Conservation (phyloP, 2,888 invertebrate species). For the Drosophila diplacantha region DNA sequence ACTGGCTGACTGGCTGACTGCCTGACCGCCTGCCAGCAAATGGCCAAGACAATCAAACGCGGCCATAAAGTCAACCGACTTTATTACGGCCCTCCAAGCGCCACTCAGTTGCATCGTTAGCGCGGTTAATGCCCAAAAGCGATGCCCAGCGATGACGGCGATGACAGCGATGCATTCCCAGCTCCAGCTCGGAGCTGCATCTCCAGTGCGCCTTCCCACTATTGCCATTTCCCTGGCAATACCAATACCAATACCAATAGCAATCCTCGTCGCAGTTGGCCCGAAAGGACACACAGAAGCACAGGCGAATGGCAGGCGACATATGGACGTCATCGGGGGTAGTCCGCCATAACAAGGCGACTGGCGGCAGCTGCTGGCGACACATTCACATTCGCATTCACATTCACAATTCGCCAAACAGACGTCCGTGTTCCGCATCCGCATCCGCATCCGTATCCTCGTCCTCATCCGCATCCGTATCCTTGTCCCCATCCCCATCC, state of each 20-base stretch:
- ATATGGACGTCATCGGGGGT: slow-evolving; percentile 58
- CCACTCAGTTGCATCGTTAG: slow-evolving; percentile 32
- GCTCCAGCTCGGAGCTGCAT: slow-evolving; percentile 8
- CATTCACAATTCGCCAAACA: slow-evolving; percentile 12
- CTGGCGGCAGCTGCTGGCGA: slow-evolving; percentile 22
- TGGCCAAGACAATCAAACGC: slow-evolving; percentile 46
- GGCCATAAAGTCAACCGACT: slow-evolving; percentile 65
- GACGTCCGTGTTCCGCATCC: slow-evolving; percentile 12
- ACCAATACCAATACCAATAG: slow-evolving; percentile 14
- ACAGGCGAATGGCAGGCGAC: slow-evolving; percentile 56
- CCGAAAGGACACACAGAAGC: slow-evolving; percentile 44
- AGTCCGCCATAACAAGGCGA: slow-evolving; percentile 20
- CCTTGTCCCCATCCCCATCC: neutral
- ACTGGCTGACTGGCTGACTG: neutral
- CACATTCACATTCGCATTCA: slow-evolving; percentile 17
- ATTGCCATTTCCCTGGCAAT: slow-evolving; percentile 45
- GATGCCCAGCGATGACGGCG: slow-evolving; percentile 1
- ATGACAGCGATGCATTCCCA: slow-evolving; percentile 23
- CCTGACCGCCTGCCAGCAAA: slow-evolving; percentile 7
- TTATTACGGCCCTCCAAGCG: slow-evolving; percentile 48
- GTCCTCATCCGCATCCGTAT: neutral
- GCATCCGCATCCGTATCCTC: slow-evolving; percentile 3
- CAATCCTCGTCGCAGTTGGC: slow-evolving; percentile 45
- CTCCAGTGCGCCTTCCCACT: neutral
- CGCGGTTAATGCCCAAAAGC: slow-evolving; percentile 38